Evolutionary conservation across 1,140 invertebrate genomes (phyloP).

Genomic region (honey bee (Apis mellifera)): DNA sequence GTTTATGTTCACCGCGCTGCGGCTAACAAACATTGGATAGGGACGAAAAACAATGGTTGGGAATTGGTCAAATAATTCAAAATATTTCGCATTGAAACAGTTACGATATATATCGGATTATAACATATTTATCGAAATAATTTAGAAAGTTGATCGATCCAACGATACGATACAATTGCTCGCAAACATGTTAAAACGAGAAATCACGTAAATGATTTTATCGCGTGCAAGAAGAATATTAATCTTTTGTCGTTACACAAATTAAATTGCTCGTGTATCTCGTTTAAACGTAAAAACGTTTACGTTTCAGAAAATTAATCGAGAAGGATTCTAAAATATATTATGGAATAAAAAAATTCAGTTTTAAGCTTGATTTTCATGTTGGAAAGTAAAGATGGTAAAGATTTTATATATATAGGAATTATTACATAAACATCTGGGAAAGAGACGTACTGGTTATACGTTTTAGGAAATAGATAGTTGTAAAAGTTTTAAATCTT

Average conservation of each 20-base stretch:
- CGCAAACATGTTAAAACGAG: background rate
- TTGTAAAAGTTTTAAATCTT: conserved; percentile 7
- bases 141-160: background rate
- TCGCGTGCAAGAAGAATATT: background rate
- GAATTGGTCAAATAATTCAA: conserved; percentile 15
- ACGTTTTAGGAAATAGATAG: background rate
- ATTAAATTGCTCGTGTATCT: no score
- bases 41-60: conserved; percentile 10
- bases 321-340: no score
- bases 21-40: conserved; percentile 25
- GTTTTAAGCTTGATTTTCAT: no score
- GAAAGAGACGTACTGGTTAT: background rate
- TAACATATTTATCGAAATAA: background rate
- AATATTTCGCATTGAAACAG: conserved; percentile 6
- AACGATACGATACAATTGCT: background rate
- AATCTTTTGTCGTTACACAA: no score
- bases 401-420: background rate
- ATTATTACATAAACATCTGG: background rate
- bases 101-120: background rate
- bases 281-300: no score
- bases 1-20: conserved; percentile 48
- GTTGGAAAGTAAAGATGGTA: background rate
- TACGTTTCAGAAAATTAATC: no score
- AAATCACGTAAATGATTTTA: background rate
- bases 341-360: no score